Conservation (phyloP, 2,113 vertebrate species). For the Aythya baeri region DNA sequence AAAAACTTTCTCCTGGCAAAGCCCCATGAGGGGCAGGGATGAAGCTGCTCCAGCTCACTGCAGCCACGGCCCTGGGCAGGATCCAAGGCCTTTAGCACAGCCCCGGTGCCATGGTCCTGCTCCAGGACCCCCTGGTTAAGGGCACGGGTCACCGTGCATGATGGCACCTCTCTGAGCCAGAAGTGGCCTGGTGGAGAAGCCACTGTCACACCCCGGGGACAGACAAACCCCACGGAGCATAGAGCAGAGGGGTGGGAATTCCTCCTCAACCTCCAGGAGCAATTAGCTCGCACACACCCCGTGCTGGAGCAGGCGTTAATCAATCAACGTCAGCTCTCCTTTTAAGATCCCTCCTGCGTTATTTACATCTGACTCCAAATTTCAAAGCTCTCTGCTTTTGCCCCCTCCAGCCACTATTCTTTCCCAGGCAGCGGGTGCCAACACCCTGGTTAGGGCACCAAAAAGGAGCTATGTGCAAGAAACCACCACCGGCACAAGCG, state of each 20-base stretch:
- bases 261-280: neutral
- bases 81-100: neutral
- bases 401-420: conserved; percentile 1
- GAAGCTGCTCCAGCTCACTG: neutral
- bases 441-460: neutral
- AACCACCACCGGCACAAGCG: neutral
- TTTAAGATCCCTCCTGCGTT: neutral
- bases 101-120: accelerated
- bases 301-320: accelerated
- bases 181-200: neutral
- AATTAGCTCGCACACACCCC: neutral
- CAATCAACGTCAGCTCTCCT: neutral
- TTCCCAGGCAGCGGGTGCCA: conserved; percentile 15
- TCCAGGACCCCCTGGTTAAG: neutral
- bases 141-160: accelerated
- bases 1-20: conserved; percentile 4
- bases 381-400: neutral
- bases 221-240: neutral
- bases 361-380: neutral
- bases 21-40: neutral
- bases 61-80: neutral
- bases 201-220: neutral
- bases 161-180: neutral
- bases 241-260: neutral
- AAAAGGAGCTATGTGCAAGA: neutral